Evolutionary conservation across 2,888 invertebrate genomes (phyloP).

Genomic region (Ornithoptera priamus): DNA sequence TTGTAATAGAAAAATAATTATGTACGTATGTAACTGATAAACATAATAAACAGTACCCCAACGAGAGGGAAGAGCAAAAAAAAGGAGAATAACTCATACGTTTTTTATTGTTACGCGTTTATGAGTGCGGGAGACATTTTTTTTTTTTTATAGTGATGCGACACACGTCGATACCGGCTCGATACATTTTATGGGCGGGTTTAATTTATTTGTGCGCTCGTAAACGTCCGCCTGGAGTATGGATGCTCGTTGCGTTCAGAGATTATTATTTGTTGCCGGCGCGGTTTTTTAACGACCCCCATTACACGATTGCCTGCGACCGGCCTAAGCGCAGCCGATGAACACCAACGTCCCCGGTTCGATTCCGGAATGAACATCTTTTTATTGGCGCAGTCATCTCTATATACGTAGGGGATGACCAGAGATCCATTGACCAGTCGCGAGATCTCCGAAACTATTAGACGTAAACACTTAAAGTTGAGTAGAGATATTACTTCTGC

Average conservation of each 20-base stretch:
- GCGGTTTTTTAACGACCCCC: conserved; percentile 65
- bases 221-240: conserved; percentile 66
- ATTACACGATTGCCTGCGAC: conserved; percentile 57
- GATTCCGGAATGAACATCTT: too few species aligned
- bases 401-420: too few species aligned
- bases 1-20: conserved; percentile 1
- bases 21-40: neutral
- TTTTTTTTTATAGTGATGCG: conserved; percentile 60
- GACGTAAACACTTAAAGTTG: too few species aligned
- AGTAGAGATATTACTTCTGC: too few species aligned
- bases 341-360: too few species aligned
- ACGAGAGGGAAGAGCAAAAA: conserved; percentile 34
- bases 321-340: neutral
- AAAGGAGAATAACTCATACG: conserved; percentile 53
- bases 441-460: too few species aligned
- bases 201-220: conserved; percentile 74
- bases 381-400: too few species aligned
- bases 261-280: conserved; percentile 66
- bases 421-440: too few species aligned
- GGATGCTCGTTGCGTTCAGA: conserved; percentile 53
- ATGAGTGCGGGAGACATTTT: conserved; percentile 48
- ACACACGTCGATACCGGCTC: conserved; percentile 67
- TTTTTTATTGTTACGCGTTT: conserved; percentile 65
- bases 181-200: conserved; percentile 67
- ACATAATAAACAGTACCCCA: conserved; percentile 20